Base-by-base conservation (phyloP, 1,140 invertebrate genomes). In the Calycopis cecrops region DNA sequence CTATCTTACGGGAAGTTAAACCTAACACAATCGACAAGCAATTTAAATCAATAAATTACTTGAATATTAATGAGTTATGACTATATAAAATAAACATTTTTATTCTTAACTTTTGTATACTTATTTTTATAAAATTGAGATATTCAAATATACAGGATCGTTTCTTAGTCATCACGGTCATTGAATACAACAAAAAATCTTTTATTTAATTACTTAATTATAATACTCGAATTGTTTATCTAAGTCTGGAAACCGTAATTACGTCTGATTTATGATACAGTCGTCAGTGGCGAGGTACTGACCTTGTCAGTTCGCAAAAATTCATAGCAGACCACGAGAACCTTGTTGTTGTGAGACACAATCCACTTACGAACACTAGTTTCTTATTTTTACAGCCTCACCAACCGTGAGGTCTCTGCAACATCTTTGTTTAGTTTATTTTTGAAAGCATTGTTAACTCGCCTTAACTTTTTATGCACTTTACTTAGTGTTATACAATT, bases 231-330 rank as follows among this genome's bases (percentile, higher is more conserved):
- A 2, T 28, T 28, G 6, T 28, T 28, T 28, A 28, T 28, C 21
- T 2, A 28, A 28, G 21, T 28, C 21, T 28, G 2, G 21, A 28
- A 28, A 28, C 21, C 6, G 6, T 28, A 28, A 28, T 28, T 28
- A 6, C 21, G 21, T 28, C 21, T 28, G 21, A 28, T 28, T 28
- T 28, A 28, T 28, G 6, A 28, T 6, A 28, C 6, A 6, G 21
- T 28, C 2, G 21, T 28, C 21, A 28, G 21, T 28, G 21, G 49
- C 48, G 28, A n/a, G n/a, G n/a, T n/a, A 6, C 11, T n/a, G 33
- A 12, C 44, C 55, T 35, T 59, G 57, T 62, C 48, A 51, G 16
- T 52, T 54, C 40, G 17, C 40, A 44, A 44, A 44, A 44, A 44
- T 44, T 44, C 40, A 44, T 44, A 16, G 14, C 17, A 44, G 40